A percentile compares a stretch with the other conserved stretches of the same genome.
Conservation (phyloP, 1,140 invertebrate genomes). For the Orchesella cincta region DNA sequence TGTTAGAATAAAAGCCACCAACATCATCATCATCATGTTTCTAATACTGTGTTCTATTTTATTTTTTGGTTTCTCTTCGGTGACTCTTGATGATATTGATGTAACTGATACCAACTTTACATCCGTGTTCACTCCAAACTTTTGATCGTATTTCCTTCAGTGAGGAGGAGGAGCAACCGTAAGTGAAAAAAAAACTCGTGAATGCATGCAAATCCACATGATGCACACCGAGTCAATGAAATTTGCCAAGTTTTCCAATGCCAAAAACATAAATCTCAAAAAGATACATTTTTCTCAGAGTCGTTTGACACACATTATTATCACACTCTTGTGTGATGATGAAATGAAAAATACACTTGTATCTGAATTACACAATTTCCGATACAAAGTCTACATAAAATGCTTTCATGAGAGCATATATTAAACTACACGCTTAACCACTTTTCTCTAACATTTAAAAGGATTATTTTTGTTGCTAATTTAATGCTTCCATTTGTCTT, state of each 20-base stretch:
- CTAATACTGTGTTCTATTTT: slow-evolving; percentile 22
- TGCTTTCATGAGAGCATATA: not conserved
- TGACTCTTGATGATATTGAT: slow-evolving; percentile 22
- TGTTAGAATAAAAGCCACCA: not conserved
- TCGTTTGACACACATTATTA: not conserved
- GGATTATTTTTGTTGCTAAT: slow-evolving; percentile 10
- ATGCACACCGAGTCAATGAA: not conserved
- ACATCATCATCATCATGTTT: not conserved
- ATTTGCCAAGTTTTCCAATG: slow-evolving; percentile 22
- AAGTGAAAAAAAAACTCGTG: slow-evolving; percentile 7
- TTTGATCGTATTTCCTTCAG: not conserved
- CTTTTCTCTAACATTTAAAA: not conserved
- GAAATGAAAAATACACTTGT: not conserved
- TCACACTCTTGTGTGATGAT: not conserved
- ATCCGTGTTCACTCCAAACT: not conserved
- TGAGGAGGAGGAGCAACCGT: slow-evolving; percentile 16
- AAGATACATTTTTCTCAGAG: not conserved
- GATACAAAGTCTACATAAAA: no score
- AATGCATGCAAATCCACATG: not conserved
- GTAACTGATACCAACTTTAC: slow-evolving; percentile 10
- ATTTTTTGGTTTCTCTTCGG: slow-evolving; percentile 18
- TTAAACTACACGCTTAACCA: not conserved
- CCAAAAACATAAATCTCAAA: slow-evolving; percentile 16
- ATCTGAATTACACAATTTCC: no score
- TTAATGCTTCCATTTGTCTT: slow-evolving; percentile 22